These are phyloP conservation scores for Sesamia nonagrioides DNA, from an alignment of 1,140 invertebrate species.

Conservation along the genomic window DNA sequence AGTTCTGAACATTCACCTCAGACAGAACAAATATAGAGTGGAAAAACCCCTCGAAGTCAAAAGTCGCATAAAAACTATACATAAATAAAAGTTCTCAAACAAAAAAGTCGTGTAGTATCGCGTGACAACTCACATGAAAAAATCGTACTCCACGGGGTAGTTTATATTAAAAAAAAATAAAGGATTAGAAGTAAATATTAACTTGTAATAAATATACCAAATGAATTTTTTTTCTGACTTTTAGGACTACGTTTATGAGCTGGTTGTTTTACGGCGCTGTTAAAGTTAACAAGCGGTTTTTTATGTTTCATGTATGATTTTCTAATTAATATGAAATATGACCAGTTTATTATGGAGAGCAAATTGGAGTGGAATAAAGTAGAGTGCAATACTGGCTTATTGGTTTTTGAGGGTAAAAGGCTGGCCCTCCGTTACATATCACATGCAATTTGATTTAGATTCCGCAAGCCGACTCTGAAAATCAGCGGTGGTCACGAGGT, in stretches of 20 bases:
- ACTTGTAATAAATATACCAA: slow-evolving; percentile 29
- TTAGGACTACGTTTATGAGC: neutral
- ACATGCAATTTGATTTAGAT: too few relatives aligned
- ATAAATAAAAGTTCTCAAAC: neutral
- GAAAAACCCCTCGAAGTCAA: neutral
- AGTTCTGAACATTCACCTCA: neutral
- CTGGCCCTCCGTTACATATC: too few relatives aligned
- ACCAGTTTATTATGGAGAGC: too few relatives aligned
- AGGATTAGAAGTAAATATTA: slow-evolving; percentile 9
- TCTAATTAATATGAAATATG: too few relatives aligned
- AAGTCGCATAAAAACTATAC: neutral
- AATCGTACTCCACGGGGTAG: neutral
- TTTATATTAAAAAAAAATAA: slow-evolving; percentile 26
- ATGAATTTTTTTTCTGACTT: neutral
- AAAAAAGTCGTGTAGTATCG: neutral
- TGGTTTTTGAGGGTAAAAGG: too few relatives aligned
- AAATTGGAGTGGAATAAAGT: too few relatives aligned
- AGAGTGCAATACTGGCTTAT: too few relatives aligned
- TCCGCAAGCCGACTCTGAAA: too few relatives aligned
- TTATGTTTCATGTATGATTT: neutral
- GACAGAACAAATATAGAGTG: neutral
- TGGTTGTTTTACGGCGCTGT: neutral
- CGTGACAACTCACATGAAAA: slow-evolving; percentile 4
- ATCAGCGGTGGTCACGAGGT: too few relatives aligned
- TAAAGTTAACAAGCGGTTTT: slow-evolving; percentile 12